These are phyloP conservation scores for Boloria selene DNA, from an alignment of 2,888 invertebrate species.

Conservation along the genomic window DNA sequence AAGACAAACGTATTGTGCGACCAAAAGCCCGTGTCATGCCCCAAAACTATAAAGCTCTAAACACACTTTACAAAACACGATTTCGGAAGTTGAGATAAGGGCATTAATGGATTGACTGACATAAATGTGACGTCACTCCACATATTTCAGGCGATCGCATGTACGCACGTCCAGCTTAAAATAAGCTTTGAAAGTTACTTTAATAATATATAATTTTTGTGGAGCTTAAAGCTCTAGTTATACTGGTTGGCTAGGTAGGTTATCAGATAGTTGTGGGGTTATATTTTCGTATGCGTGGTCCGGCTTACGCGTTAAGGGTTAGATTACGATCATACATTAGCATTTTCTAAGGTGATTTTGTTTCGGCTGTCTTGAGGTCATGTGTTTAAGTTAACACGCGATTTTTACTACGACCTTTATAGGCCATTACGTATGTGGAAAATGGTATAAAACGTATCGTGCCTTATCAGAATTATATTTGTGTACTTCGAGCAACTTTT, in stretches of 20 bases:
- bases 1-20: conserved; percentile 27
- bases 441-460: conserved; percentile 35
- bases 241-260: conserved; percentile 57
- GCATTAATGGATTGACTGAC: conserved; percentile 81
- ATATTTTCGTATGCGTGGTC: conserved; percentile 77
- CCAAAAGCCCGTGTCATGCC: conserved; percentile 63
- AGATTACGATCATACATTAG: conserved; percentile 75
- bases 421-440: conserved; percentile 38
- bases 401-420: conserved; percentile 45
- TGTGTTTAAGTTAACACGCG: conserved; percentile 70
- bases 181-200: conserved; percentile 42
- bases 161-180: conserved; percentile 53
- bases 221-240: conserved; percentile 45
- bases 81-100: conserved; percentile 79
- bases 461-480: conserved; percentile 26
- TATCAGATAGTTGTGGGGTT: conserved; percentile 79
- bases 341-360: conserved; percentile 62
- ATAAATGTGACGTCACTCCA: conserved; percentile 81
- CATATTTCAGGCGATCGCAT: conserved; percentile 78
- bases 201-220: conserved; percentile 14
- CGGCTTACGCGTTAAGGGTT: conserved; percentile 68
- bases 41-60: conserved; percentile 59
- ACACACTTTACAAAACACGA: conserved; percentile 70
- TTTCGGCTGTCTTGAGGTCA: conserved; percentile 71
- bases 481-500: conserved; percentile 16